A percentile compares a stretch with the other conserved stretches of the same genome.
phyloP scores from a whole-genome alignment of 1,140 invertebrate species.

The Euborellia annulipes region DNA sequence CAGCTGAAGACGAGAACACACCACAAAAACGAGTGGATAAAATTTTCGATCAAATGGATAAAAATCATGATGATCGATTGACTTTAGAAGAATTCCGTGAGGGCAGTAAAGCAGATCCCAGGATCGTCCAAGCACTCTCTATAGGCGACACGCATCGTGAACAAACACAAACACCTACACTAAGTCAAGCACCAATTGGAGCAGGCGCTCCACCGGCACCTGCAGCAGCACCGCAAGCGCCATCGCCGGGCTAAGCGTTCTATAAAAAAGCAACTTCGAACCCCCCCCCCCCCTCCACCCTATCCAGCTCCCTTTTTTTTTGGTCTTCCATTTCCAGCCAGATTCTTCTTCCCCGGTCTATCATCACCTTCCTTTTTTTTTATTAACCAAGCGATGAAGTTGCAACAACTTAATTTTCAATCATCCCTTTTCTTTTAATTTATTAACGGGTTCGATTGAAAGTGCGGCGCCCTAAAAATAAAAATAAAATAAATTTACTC shows the following conservation, averaged over 20 bases:
- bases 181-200: no score
- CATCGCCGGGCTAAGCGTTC: neutral
- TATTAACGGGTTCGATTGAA: no score
- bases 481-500: no score
- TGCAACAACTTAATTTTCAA: no score
- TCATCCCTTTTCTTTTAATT: no score
- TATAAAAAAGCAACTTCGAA: neutral
- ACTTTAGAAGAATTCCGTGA: slow-evolving; percentile 97
- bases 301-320: neutral
- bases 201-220: no score
- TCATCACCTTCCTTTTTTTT: no score
- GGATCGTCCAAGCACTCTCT: slow-evolving; percentile 90
- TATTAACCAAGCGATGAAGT: no score
- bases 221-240: neutral
- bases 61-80: slow-evolving; percentile 93
- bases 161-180: neutral
- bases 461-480: no score
- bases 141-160: slow-evolving; percentile 36
- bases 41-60: slow-evolving; percentile 97
- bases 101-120: slow-evolving; percentile 94
- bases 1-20: slow-evolving; percentile 85
- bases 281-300: neutral
- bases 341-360: no score
- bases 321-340: no score
- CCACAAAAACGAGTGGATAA: slow-evolving; percentile 92